phyloP scores from a whole-genome alignment of 2,888 invertebrate genomes.

The Tromatobia lineatoria region DNA sequence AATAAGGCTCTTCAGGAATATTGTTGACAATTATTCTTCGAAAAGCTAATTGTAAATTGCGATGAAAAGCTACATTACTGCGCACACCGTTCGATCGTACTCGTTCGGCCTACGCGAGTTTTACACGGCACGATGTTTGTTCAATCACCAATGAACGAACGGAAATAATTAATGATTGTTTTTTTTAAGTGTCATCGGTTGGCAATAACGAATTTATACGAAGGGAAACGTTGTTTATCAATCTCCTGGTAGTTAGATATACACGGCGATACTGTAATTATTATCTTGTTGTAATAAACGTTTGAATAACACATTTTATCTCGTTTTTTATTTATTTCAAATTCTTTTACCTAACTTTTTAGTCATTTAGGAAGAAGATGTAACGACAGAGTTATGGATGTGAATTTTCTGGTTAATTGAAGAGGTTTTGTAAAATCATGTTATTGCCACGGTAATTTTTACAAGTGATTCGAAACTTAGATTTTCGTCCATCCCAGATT shows the following conservation, averaged over 20 bases:
- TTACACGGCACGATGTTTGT: conserved; percentile 49
- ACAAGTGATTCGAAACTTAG: background rate
- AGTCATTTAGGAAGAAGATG: background rate
- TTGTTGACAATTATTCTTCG: conserved; percentile 24
- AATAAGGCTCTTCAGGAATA: conserved; percentile 11
- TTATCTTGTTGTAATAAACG: conserved; percentile 73
- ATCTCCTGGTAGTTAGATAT: conserved; percentile 54
- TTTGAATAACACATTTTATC: conserved; percentile 67
- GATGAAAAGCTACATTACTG: conserved; percentile 26
- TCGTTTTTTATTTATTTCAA: background rate
- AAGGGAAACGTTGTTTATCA: conserved; percentile 63
- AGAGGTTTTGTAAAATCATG: background rate
- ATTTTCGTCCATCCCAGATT: background rate
- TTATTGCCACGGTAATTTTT: background rate
- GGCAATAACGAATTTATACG: conserved; percentile 65
- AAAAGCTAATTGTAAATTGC: background rate
- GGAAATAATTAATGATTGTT: conserved; percentile 12
- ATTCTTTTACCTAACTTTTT: background rate
- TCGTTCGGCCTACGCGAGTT: conserved; percentile 60
- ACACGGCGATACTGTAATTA: conserved; percentile 67
- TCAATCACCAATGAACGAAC: conserved; percentile 13
- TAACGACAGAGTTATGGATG: background rate
- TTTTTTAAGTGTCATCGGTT: conserved; percentile 41
- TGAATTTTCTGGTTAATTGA: background rate
- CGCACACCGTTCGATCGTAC: conserved; percentile 50